phyloP scores from a whole-genome alignment of 2,888 invertebrate genomes.

The Polyommatus icarus region DNA sequence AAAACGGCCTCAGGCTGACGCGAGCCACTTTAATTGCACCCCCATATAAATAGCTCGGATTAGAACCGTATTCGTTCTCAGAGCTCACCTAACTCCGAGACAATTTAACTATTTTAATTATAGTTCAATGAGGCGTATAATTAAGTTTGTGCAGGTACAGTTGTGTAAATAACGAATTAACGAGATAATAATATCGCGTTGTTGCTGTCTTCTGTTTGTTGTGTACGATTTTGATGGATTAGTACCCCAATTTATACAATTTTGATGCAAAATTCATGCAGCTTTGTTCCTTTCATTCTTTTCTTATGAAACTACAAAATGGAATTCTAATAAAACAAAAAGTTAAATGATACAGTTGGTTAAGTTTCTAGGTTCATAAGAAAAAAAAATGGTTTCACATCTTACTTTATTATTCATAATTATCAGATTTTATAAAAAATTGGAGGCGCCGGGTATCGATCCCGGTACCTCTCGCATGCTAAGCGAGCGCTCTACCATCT shows the following conservation, averaged over 20 bases:
- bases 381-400: no score
- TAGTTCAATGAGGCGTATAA: slow-evolving; percentile 8
- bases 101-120: slow-evolving; percentile 26
- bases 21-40: slow-evolving; percentile 22
- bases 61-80: slow-evolving; percentile 23
- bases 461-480: slow-evolving; percentile 81
- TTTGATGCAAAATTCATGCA: no score
- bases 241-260: background rate
- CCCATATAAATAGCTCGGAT: slow-evolving; percentile 25
- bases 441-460: slow-evolving; percentile 81
- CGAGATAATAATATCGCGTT: background rate
- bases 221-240: background rate
- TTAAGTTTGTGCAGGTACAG: slow-evolving; percentile 13
- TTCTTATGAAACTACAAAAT: no score
- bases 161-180: slow-evolving; percentile 5
- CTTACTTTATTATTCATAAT: no score
- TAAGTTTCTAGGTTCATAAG: no score
- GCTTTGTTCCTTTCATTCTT: no score
- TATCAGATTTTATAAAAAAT: slow-evolving; percentile 31
- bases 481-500: slow-evolving; percentile 81
- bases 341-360: no score
- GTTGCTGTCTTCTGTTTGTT: background rate
- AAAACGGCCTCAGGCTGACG: background rate
- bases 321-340: no score
- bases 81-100: slow-evolving; percentile 21